Evolutionary conservation across 2,888 invertebrate species (phyloP).

Genomic region (Oasisia sp.): DNA sequence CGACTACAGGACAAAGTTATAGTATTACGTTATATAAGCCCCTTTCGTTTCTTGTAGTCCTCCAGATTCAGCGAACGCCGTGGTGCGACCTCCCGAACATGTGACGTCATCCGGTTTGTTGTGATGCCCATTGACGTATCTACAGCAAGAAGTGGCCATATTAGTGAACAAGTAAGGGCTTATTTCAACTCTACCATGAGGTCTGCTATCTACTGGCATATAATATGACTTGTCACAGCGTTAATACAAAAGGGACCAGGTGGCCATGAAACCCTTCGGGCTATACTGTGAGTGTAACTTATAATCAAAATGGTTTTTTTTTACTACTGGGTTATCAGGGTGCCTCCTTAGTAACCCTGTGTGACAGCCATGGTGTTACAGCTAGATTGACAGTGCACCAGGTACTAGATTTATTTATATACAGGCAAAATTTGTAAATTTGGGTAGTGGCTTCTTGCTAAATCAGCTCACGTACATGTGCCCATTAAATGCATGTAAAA

Average conservation of each 20-base stretch:
- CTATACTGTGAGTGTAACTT: too few relatives aligned
- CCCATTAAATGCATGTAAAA: too few relatives aligned
- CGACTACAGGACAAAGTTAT: neutral
- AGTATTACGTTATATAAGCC: conserved; percentile 38
- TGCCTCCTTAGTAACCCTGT: too few relatives aligned
- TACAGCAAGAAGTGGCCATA: neutral
- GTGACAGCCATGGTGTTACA: too few relatives aligned
- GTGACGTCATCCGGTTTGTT: neutral
- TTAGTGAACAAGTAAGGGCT: neutral
- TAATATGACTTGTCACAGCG: neutral
- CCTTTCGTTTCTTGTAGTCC: conserved; percentile 63
- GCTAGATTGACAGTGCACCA: too few relatives aligned
- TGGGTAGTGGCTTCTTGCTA: too few relatives aligned
- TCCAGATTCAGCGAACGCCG: conserved; percentile 63
- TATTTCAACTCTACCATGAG: neutral
- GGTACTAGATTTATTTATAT: too few relatives aligned
- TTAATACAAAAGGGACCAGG: neutral
- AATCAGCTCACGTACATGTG: too few relatives aligned
- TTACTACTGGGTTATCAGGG: too few relatives aligned
- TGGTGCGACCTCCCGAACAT: conserved; percentile 31
- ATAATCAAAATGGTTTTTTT: too few relatives aligned
- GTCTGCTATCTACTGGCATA: neutral
- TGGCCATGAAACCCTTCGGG: too few relatives aligned
- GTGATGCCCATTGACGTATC: neutral
- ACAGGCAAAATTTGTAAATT: too few relatives aligned